Percentiles rank a stretch among this genome's conserved stretches.
Conservation (phyloP, 2,888 invertebrate species). For the Pimpla rufipes region DNA sequence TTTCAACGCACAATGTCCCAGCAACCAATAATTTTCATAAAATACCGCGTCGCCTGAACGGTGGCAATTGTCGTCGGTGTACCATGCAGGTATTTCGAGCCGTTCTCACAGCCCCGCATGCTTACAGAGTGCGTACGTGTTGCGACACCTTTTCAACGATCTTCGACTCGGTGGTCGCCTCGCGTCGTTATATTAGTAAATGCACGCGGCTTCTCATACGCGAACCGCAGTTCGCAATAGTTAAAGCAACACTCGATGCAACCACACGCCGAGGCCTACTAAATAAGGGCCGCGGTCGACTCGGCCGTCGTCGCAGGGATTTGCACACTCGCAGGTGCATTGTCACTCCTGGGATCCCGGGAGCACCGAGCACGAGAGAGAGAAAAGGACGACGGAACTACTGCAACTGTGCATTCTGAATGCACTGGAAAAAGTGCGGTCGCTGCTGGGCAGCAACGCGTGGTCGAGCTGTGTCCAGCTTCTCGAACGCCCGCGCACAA, state of each 20-base stretch:
- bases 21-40: constrained; percentile 38
- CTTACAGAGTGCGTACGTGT: constrained; percentile 15
- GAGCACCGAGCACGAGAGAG: constrained; percentile 17
- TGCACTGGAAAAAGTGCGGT: constrained; percentile 44
- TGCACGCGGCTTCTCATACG: constrained; percentile 12
- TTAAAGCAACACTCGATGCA: constrained; percentile 43
- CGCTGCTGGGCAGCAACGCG: not conserved
- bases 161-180: constrained; percentile 32
- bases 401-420: constrained; percentile 54
- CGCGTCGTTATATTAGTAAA: constrained; percentile 51
- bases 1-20: not conserved
- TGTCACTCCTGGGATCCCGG: constrained; percentile 67
- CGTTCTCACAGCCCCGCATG: not conserved
- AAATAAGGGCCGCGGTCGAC: constrained; percentile 63
- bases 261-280: constrained; percentile 60
- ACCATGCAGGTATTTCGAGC: constrained; percentile 8
- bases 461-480: constrained; percentile 11
- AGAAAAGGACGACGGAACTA: not conserved
- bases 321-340: constrained; percentile 72
- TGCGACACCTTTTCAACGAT: constrained; percentile 57
- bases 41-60: constrained; percentile 18
- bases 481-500: constrained; percentile 51
- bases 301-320: constrained; percentile 54
- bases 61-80: constrained; percentile 37
- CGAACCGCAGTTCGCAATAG: constrained; percentile 31